Evolutionary conservation across 2,888 invertebrate genomes (phyloP).

Genomic region (Ariolimax columbianus): DNA sequence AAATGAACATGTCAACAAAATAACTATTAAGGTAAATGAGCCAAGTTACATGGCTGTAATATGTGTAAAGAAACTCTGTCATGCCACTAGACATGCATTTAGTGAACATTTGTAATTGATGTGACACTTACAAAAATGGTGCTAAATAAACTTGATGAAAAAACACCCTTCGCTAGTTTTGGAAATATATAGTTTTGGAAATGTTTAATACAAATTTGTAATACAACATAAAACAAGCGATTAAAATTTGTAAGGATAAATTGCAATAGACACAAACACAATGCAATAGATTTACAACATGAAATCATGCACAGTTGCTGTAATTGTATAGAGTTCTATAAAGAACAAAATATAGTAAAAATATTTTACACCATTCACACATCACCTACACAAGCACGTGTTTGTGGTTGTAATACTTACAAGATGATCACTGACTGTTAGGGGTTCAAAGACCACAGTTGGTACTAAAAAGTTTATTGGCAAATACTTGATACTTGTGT

Average conservation of each 20-base stretch:
- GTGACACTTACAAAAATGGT: no score
- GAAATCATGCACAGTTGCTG: neutral
- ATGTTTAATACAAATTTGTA: no score
- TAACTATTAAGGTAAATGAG: no score
- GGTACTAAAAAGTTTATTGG: slow-evolving; percentile 6
- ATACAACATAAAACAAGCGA: neutral
- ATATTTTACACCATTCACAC: neutral
- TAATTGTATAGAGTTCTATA: neutral
- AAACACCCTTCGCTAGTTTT: no score
- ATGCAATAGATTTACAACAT: neutral
- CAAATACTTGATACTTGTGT: neutral
- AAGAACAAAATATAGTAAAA: neutral
- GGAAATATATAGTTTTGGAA: no score
- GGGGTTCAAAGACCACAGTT: neutral
- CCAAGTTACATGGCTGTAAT: no score
- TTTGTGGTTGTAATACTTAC: neutral
- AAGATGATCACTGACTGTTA: neutral
- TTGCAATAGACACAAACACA: neutral
- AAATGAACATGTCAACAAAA: no score
- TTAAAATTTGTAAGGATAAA: neutral
- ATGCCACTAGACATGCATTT: no score
- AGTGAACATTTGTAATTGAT: no score
- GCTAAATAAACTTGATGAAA: no score
- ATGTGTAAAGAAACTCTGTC: no score
- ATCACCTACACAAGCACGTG: neutral